A percentile compares a stretch with the other conserved stretches of the same genome.
Evolutionary conservation across 2,113 vertebrate species (phyloP).

Genomic region (Pollimyrus isidori): DNA sequence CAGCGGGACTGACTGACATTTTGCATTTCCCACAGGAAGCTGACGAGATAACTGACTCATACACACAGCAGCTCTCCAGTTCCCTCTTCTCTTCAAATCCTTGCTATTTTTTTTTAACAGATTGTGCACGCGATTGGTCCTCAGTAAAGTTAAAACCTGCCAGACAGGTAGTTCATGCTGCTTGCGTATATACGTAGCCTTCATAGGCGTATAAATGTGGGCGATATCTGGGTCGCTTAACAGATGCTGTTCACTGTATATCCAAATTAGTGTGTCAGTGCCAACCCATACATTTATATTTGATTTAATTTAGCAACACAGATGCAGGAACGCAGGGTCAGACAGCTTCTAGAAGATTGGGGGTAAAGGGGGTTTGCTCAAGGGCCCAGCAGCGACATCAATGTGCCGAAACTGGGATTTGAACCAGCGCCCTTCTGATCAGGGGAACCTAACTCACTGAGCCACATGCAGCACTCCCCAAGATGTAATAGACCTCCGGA

Average conservation of each 20-base stretch:
- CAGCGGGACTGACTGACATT: neutral
- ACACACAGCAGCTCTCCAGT: neutral
- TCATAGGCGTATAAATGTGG: neutral
- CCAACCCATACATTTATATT: neutral
- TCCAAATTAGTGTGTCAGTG: neutral
- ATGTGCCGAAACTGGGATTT: neutral
- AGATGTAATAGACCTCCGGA: neutral
- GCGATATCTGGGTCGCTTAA: neutral
- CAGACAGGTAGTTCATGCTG: neutral
- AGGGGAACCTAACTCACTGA: neutral
- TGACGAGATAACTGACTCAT: slow-evolving; percentile 10
- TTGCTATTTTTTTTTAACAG: neutral
- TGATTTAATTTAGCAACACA: neutral
- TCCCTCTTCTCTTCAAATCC: neutral
- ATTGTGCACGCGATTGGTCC: neutral
- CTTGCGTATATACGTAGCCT: neutral
- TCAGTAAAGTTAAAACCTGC: neutral
- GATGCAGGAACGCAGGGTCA: neutral
- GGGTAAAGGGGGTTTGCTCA: neutral
- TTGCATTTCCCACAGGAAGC: neutral
- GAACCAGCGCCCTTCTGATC: neutral
- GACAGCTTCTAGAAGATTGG: neutral
- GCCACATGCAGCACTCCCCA: neutral
- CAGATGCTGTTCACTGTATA: neutral
- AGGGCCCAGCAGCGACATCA: neutral